Percentiles rank a stretch among this genome's conserved stretches.
These are phyloP conservation scores for Psophia crepitans DNA, from an alignment of 2,113 vertebrate genomes.

Conservation along the genomic window DNA sequence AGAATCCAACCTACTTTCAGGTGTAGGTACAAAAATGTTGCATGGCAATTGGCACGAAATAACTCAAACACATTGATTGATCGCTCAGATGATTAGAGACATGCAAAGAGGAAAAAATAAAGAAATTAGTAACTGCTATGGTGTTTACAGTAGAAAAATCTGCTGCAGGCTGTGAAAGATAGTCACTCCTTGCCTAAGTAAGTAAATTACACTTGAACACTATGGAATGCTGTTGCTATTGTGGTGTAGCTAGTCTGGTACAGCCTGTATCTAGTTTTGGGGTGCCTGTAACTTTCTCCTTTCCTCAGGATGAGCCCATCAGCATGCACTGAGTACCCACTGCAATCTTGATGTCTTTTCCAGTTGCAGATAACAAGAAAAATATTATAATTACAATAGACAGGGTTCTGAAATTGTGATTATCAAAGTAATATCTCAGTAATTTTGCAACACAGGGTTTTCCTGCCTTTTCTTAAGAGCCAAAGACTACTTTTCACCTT, in stretches of 20 bases:
- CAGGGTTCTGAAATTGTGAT: not conserved
- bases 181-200: not conserved
- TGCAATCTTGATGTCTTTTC: slow-evolving; percentile 6
- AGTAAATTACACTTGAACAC: not conserved
- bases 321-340: not conserved
- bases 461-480: not conserved
- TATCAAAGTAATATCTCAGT: not conserved
- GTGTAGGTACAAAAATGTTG: not conserved
- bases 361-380: not conserved
- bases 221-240: not conserved
- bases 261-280: not conserved
- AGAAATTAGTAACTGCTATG: not conserved
- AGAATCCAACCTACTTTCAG: not conserved
- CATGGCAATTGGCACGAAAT: not conserved
- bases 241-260: not conserved
- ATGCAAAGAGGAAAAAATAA: not conserved
- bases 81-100: not conserved
- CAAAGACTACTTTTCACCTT: not conserved
- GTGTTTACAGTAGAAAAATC: not conserved
- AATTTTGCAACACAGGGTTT: not conserved
- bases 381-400: not conserved
- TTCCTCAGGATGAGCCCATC: not conserved
- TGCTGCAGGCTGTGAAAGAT: not conserved
- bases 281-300: not conserved
- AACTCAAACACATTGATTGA: not conserved